Evolutionary conservation across 1,140 invertebrate genomes (phyloP).

Genomic region (Elymnias hypermnestra): DNA sequence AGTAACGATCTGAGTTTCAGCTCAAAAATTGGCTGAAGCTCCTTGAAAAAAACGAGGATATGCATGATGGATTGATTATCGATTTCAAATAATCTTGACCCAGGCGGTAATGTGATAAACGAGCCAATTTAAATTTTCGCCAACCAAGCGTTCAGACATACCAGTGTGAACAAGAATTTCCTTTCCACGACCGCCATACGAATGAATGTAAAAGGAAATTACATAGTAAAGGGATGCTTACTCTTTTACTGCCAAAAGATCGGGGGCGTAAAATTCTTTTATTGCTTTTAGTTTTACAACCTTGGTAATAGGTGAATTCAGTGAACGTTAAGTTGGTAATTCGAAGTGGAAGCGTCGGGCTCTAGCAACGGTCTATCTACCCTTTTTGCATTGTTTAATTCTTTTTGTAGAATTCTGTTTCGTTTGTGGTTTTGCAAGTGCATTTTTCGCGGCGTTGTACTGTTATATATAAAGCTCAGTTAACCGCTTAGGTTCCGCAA

Average conservation of each 20-base stretch:
- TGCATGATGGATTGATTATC: conserved; percentile 15
- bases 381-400: conserved; percentile 1
- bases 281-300: conserved; percentile 16
- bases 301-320: conserved; percentile 10
- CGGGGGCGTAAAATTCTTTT: conserved; percentile 14
- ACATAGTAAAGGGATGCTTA: conserved; percentile 19
- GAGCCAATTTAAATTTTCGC: conserved; percentile 28
- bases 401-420: too few species aligned
- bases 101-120: conserved; percentile 19
- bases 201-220: conserved; percentile 18
- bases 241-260: conserved; percentile 13
- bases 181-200: conserved; percentile 11
- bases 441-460: background rate
- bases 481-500: too few species aligned
- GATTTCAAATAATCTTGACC: conserved; percentile 17
- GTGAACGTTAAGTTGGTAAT: conserved; percentile 8
- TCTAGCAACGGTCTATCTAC: background rate
- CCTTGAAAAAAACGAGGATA: conserved; percentile 9
- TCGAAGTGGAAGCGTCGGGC: conserved; percentile 4
- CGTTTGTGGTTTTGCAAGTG: background rate
- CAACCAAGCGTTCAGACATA: conserved; percentile 11
- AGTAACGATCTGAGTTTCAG: conserved; percentile 4
- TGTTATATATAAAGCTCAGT: too few species aligned
- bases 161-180: conserved; percentile 10
- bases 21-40: conserved; percentile 3